A percentile compares a stretch with the other conserved stretches of the same genome.
phyloP scores from a whole-genome alignment of 2,888 invertebrate species.

The Melanostoma scalare region DNA sequence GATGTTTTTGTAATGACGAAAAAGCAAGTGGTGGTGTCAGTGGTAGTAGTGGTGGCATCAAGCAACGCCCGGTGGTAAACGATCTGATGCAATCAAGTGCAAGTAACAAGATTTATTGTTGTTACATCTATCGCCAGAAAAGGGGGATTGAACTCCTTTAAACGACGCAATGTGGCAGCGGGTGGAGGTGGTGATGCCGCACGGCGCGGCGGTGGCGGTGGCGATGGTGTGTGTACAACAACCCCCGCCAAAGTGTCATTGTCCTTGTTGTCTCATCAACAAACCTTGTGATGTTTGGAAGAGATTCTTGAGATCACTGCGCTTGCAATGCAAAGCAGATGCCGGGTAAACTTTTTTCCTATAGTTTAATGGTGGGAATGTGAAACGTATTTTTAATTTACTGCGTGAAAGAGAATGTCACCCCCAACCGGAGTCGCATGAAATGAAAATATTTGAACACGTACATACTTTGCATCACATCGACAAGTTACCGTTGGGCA shows the following conservation, averaged over 20 bases:
- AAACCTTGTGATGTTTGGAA: constrained; percentile 26
- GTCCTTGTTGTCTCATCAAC: constrained; percentile 27
- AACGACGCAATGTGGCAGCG: constrained; percentile 18
- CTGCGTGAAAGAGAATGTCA: constrained; percentile 57
- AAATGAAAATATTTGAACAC: background rate
- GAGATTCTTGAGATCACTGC: constrained; percentile 48
- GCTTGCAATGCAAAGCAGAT: constrained; percentile 66
- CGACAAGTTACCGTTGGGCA: too few species aligned
- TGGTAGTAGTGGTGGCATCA: constrained; percentile 14
- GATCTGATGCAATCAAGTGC: constrained; percentile 72
- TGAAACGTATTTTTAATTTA: constrained; percentile 17
- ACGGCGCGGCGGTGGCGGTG: background rate
- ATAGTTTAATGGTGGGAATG: constrained; percentile 53
- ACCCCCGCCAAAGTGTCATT: constrained; percentile 34
- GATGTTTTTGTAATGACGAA: constrained; percentile 29
- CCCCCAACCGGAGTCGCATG: constrained; percentile 66
- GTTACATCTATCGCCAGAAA: constrained; percentile 46
- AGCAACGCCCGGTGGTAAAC: constrained; percentile 43
- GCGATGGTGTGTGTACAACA: constrained; percentile 19
- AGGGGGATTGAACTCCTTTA: constrained; percentile 73
- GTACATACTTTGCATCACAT: too few species aligned
- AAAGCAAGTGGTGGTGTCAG: constrained; percentile 1
- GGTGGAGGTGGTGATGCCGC: background rate
- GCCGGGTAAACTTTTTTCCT: constrained; percentile 69
- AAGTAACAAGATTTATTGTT: constrained; percentile 72